These are phyloP conservation scores for Neuroterus valhalla DNA, from an alignment of 1,140 invertebrate species.

Conservation along the genomic window DNA sequence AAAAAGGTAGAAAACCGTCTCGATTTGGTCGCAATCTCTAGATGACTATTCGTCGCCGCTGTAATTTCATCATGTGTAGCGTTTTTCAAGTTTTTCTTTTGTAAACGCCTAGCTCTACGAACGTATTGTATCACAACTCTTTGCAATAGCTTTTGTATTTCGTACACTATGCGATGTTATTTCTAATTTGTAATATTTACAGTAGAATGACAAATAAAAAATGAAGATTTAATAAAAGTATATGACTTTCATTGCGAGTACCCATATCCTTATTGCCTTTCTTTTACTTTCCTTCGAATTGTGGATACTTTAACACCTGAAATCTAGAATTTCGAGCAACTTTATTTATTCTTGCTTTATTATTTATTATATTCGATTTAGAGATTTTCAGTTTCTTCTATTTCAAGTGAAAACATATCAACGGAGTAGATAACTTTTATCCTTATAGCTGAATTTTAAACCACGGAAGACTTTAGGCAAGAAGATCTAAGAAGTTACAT, in stretches of 20 bases:
- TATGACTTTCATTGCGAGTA: background rate
- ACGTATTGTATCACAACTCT: slow-evolving; percentile 29
- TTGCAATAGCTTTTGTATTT: slow-evolving; percentile 44
- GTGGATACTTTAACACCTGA: no score
- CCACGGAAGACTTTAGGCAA: no score
- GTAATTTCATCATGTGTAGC: slow-evolving; percentile 17
- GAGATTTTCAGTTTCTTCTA: no score
- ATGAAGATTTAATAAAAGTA: slow-evolving; percentile 46
- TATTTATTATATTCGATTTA: no score
- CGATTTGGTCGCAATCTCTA: background rate
- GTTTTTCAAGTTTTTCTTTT: slow-evolving; percentile 36
- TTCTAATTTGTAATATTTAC: slow-evolving; percentile 61
- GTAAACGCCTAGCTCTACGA: slow-evolving; percentile 27
- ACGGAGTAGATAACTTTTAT: no score
- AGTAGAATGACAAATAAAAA: slow-evolving; percentile 50
- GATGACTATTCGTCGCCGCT: background rate
- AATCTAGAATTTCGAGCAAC: no score
- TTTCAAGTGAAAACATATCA: no score
- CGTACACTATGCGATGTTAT: slow-evolving; percentile 56
- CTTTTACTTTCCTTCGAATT: no score
- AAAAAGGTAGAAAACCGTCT: background rate
- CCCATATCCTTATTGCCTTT: no score
- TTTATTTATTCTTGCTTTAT: no score
- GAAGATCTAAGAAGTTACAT: no score
- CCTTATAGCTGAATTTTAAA: no score